Evolutionary conservation across 2,113 vertebrate genomes (phyloP).

Genomic region (Alouatta palliata): DNA sequence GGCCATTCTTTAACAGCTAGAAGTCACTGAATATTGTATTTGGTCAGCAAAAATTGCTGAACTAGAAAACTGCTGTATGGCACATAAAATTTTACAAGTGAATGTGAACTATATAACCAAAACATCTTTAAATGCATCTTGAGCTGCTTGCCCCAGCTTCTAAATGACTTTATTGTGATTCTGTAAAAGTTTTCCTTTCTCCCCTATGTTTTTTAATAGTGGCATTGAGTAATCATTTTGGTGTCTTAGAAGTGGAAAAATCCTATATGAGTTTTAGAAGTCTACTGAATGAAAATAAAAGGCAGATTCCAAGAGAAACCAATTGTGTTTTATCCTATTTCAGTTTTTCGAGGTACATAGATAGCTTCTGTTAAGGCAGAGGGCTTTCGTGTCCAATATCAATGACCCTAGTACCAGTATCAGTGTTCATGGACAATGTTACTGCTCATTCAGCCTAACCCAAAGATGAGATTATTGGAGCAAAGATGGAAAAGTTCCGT

Average conservation of each 20-base stretch:
- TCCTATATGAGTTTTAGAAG: not conserved
- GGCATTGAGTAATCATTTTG: not conserved
- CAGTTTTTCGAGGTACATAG: not conserved
- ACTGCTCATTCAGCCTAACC: not conserved
- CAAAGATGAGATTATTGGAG: not conserved
- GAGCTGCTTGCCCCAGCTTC: not conserved
- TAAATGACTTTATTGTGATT: conserved; percentile 20
- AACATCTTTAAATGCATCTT: conserved; percentile 2
- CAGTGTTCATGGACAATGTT: not conserved
- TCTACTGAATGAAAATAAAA: not conserved
- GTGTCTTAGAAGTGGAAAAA: conserved; percentile 19
- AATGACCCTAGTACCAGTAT: not conserved
- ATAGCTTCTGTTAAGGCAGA: not conserved
- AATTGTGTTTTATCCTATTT: not conserved
- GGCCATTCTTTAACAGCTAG: not conserved
- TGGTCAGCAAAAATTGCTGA: not conserved
- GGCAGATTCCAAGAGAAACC: conserved; percentile 20
- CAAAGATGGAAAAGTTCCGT: not conserved
- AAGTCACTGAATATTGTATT: conserved; percentile 32
- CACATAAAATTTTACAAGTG: not conserved
- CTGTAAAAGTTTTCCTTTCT: conserved; percentile 8
- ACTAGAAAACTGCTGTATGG: not conserved
- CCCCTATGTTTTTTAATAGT: not conserved
- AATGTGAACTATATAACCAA: not conserved
- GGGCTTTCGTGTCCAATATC: not conserved